These are phyloP conservation scores for Physella acuta DNA, from an alignment of 1,140 invertebrate species.

Conservation along the genomic window DNA sequence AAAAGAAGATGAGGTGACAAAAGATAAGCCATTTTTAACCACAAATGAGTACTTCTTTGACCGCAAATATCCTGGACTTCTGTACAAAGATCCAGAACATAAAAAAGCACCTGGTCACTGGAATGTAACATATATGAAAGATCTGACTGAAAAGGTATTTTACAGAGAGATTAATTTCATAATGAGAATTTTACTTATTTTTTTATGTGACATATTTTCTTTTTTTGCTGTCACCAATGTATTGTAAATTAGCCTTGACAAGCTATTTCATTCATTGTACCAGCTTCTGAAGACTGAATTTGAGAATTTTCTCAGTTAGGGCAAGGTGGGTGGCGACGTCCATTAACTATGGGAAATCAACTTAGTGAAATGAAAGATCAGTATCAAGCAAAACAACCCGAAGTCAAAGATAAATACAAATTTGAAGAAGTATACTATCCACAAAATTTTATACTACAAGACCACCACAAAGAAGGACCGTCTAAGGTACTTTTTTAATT, in stretches of 20 bases:
- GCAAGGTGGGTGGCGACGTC: constrained; percentile 56
- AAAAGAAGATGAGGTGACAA: constrained; percentile 52
- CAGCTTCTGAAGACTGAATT: neutral
- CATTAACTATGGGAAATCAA: constrained; percentile 60
- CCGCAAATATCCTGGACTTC: constrained; percentile 49
- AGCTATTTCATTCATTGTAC: too few species aligned
- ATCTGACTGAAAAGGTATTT: constrained; percentile 57
- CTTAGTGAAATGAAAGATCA: constrained; percentile 55
- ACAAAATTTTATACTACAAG: constrained; percentile 50
- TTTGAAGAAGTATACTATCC: constrained; percentile 52
- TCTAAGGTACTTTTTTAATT: constrained; percentile 45
- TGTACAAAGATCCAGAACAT: constrained; percentile 48
- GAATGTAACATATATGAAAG: constrained; percentile 58
- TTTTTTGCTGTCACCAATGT: too few species aligned
- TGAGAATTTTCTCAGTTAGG: constrained; percentile 38
- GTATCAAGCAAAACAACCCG: constrained; percentile 41
- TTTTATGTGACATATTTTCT: too few species aligned
- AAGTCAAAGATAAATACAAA: constrained; percentile 49
- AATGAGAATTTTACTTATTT: too few species aligned
- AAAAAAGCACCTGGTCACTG: constrained; percentile 56
- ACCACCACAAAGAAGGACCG: constrained; percentile 53
- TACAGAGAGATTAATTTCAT: too few species aligned
- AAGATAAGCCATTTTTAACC: constrained; percentile 51
- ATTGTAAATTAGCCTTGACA: too few species aligned
- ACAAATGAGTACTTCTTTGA: constrained; percentile 56